A percentile compares a stretch with the other conserved stretches of the same genome.
Conservation (phyloP, 2,888 invertebrate species). For the Chrysina gloriosa region DNA sequence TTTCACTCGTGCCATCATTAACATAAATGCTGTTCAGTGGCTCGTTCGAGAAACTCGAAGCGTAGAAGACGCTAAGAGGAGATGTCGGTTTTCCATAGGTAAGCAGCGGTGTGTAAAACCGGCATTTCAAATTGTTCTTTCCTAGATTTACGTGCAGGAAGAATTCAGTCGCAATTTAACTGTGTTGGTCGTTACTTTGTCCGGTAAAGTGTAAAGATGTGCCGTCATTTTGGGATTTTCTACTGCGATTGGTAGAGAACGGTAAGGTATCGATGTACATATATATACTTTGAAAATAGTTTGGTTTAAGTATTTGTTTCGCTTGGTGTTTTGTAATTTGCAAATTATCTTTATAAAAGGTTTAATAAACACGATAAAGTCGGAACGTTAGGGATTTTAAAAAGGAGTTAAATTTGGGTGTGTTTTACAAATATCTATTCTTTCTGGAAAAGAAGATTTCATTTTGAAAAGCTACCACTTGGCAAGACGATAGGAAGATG, state of each 20-base stretch:
- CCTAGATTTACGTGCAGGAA: conserved; percentile 6
- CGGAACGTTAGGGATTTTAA: too few relatives aligned
- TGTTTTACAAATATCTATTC: too few relatives aligned
- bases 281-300: not conserved
- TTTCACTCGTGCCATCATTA: conserved; percentile 13
- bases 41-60: conserved; percentile 31
- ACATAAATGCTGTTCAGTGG: conserved; percentile 27
- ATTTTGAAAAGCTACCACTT: too few relatives aligned
- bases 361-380: too few relatives aligned
- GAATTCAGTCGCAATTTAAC: conserved; percentile 38
- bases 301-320: too few relatives aligned
- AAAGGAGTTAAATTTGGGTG: too few relatives aligned
- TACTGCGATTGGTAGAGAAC: not conserved
- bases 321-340: too few relatives aligned
- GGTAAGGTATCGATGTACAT: conserved; percentile 8
- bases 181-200: conserved; percentile 31
- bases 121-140: conserved; percentile 41
- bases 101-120: conserved; percentile 42
- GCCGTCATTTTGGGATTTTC: conserved; percentile 18
- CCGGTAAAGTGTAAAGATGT: conserved; percentile 33
- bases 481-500: too few relatives aligned
- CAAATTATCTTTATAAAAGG: too few relatives aligned
- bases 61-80: conserved; percentile 20
- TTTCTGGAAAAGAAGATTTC: too few relatives aligned
- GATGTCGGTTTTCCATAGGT: conserved; percentile 39